These are phyloP conservation scores for Equus quagga DNA, from an alignment of 2,113 vertebrate species.

Conservation along the genomic window DNA sequence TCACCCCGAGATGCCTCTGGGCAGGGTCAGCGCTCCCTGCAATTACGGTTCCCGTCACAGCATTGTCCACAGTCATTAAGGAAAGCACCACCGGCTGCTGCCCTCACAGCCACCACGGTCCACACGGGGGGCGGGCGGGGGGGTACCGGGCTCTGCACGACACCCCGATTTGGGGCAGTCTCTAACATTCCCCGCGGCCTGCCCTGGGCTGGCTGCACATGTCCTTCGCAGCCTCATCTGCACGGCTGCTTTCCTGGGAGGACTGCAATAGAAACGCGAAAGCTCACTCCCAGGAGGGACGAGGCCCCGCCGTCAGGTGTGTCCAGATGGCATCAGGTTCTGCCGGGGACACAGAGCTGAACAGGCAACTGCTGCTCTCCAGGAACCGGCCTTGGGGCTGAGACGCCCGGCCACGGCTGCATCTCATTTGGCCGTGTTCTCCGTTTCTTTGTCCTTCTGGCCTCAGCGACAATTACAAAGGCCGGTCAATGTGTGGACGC, in stretches of 20 bases:
- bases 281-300: background rate
- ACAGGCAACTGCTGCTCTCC: too few species aligned
- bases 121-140: fast-evolving
- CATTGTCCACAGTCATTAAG: background rate
- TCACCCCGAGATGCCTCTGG: background rate
- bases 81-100: fast-evolving
- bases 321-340: fast-evolving
- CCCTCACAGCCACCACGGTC: fast-evolving
- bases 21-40: background rate
- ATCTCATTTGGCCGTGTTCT: fast-evolving
- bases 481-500: fast-evolving
- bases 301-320: fast-evolving
- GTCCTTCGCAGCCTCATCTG: background rate
- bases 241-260: fast-evolving
- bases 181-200: fast-evolving
- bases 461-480: background rate
- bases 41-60: fast-evolving
- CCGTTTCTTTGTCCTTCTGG: background rate
- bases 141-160: background rate
- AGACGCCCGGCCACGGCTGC: background rate
- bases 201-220: background rate
- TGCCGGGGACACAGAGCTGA: too few species aligned
- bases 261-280: fast-evolving
- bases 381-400: fast-evolving
- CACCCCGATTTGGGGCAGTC: background rate